Evolutionary conservation across 2,888 invertebrate genomes (phyloP).

Genomic region (Tillus elongatus): DNA sequence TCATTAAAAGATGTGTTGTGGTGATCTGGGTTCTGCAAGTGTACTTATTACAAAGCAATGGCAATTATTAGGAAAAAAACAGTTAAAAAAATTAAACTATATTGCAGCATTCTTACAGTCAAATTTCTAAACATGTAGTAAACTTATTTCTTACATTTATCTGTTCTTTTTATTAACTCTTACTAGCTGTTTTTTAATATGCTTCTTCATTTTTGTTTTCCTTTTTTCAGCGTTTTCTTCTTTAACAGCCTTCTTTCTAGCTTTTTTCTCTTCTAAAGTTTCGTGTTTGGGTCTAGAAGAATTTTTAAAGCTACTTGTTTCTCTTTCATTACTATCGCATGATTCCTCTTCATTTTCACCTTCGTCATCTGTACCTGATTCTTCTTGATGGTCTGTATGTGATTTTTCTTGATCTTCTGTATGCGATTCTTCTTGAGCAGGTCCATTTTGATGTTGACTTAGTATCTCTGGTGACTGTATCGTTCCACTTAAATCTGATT

Average conservation of each 20-base stretch:
- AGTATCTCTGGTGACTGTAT: slow-evolving; percentile 57
- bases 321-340: slow-evolving; percentile 29
- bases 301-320: slow-evolving; percentile 51
- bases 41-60: too few relatives aligned
- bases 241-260: slow-evolving; percentile 81
- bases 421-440: slow-evolving; percentile 31
- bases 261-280: slow-evolving; percentile 69
- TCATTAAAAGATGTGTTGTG: too few relatives aligned
- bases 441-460: slow-evolving; percentile 39
- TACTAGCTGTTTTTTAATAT: slow-evolving; percentile 94
- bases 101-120: too few relatives aligned
- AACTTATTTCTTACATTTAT: too few relatives aligned
- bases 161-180: too few relatives aligned
- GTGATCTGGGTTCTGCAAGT: too few relatives aligned
- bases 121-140: too few relatives aligned
- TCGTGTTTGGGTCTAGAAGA: slow-evolving; percentile 68
- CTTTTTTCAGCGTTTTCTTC: slow-evolving; percentile 82
- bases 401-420: slow-evolving; percentile 25
- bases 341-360: slow-evolving; percentile 35
- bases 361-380: slow-evolving; percentile 31
- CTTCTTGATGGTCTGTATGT: too few relatives aligned
- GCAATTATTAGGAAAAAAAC: too few relatives aligned
- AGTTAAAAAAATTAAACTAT: too few relatives aligned
- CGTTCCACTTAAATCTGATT: slow-evolving; percentile 68
- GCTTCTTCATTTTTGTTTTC: slow-evolving; percentile 84